phyloP scores from a whole-genome alignment of 2,113 vertebrate species.

The Oreotrochilus melanogaster region DNA sequence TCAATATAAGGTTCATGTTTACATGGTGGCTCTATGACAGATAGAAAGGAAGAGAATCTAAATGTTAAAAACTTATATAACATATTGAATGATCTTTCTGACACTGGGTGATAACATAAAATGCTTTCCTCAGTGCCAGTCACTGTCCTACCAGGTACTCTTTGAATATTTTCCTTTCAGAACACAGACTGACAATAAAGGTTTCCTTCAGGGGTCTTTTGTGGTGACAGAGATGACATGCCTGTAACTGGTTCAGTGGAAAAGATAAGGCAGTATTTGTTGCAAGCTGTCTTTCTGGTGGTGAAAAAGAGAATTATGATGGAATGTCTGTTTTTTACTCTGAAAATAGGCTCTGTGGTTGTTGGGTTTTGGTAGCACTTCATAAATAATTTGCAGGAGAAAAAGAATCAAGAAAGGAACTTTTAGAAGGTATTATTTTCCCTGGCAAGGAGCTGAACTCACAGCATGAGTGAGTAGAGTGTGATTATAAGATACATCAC shows the following conservation, averaged over 20 bases:
- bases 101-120: background rate
- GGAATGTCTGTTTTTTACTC: background rate
- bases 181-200: background rate
- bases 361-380: background rate
- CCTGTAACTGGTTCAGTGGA: background rate
- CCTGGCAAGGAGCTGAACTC: background rate
- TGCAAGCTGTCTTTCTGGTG: background rate
- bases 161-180: background rate
- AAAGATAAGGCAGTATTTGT: background rate
- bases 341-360: background rate
- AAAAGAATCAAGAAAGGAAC: background rate
- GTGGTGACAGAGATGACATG: background rate
- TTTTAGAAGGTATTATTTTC: background rate
- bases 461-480: background rate
- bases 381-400: background rate
- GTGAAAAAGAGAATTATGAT: background rate
- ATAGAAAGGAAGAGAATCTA: background rate
- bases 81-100: background rate
- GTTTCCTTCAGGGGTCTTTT: background rate
- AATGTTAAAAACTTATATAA: background rate
- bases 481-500: background rate
- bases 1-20: background rate
- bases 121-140: background rate
- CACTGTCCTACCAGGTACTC: background rate
- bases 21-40: fast-evolving